Percentiles rank a stretch among this genome's conserved stretches.
phyloP scores from a whole-genome alignment of 2,888 invertebrate species.

The Ectemnius lituratus region DNA sequence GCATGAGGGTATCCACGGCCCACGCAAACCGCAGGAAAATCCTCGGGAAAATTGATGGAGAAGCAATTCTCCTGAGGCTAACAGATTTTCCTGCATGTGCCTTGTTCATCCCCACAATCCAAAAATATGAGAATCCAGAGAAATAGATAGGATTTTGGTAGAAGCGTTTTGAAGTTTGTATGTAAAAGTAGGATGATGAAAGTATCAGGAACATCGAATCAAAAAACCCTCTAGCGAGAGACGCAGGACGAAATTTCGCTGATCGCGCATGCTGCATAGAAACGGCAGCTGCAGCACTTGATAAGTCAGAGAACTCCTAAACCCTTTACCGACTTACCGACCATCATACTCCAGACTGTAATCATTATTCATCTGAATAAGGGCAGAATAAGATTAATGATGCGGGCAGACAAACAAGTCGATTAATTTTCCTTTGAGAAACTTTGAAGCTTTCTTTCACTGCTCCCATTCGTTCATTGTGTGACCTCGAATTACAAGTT shows the following conservation, averaged over 20 bases:
- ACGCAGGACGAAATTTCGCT: slow-evolving; percentile 66
- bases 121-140: too few relatives aligned
- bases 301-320: slow-evolving; percentile 73
- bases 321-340: slow-evolving; percentile 66
- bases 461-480: too few relatives aligned
- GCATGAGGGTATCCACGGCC: slow-evolving; percentile 35
- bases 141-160: too few relatives aligned
- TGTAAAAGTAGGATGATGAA: too few relatives aligned
- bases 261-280: slow-evolving; percentile 52
- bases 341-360: slow-evolving; percentile 48
- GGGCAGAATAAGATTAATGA: slow-evolving; percentile 2
- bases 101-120: neutral
- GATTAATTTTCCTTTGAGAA: slow-evolving; percentile 1
- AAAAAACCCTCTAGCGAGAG: slow-evolving; percentile 67
- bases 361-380: slow-evolving; percentile 32
- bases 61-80: too few relatives aligned
- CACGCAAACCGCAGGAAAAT: too few relatives aligned
- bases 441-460: neutral
- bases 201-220: neutral
- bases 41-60: slow-evolving; percentile 28
- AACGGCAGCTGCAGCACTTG: slow-evolving; percentile 66
- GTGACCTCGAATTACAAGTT: too few relatives aligned
- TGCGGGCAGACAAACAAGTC: neutral
- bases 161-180: too few relatives aligned
- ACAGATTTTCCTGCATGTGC: neutral